Evolutionary conservation across 2,113 vertebrate genomes (phyloP), one percentile per base, ranked within the genome.

Genomic region (Platysternon megacephalum): DNA sequence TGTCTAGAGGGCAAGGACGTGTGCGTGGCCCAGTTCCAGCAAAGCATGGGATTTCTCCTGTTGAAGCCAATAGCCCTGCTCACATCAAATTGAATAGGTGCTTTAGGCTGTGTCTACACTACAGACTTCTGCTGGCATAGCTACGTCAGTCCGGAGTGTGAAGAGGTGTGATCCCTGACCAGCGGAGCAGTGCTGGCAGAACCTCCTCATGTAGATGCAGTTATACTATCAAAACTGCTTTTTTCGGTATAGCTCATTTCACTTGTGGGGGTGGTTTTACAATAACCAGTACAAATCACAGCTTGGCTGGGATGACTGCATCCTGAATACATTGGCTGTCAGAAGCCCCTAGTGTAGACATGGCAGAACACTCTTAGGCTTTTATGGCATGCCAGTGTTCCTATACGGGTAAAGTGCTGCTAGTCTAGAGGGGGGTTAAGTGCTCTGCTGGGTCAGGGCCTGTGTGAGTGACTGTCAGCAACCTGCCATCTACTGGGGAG

Each of bases 1-100:
- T 1, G 1, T 1, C 1, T 65, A 52, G 53, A 11, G 6, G 26
- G 13, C 26, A 17, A 56, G 28, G 52, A 51, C 9, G 52, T 2
- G 0, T 1, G 8, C n/a, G 61, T 22, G 72, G 29, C 24, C 72
- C 6, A 3, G 14, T 11, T 42, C 51, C 39, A 29, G 42, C 39
- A 78, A 78, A 28, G 11, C 21, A 44, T 26, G 11, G 44, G 19
- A 44, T 74, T 26, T 11, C 84, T 48, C 87, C 72, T 44, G 56
- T 28, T 85, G 61, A 84, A 72, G 19, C 13, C 5, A 52, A 28
- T 5, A 12, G 51, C 11, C 22, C 17, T 79, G 29, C 58, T 79
- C 86, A 87, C 24, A 44, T 51, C 26, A 32, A 28, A 44, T 46
- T 46, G 22, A 46, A 16, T 4, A 65, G 32, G 39, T 5, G 86